Conservation (phyloP, 2,888 invertebrate genomes). For the Ernsta delagoae region DNA sequence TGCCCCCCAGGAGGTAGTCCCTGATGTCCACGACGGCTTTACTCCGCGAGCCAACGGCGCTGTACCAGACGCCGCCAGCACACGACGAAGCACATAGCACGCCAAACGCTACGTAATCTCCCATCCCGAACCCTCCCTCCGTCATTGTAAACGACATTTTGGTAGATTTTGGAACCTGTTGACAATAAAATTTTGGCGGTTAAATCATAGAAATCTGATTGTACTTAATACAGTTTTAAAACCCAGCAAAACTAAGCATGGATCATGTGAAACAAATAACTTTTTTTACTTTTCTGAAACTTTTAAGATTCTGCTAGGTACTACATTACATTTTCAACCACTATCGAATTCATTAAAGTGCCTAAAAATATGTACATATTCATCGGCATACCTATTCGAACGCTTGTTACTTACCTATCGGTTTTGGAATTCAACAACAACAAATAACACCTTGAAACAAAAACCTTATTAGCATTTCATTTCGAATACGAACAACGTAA, state of each 20-base stretch:
- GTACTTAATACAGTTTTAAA: too few species aligned
- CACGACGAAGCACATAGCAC: constrained; percentile 89
- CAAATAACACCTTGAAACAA: background rate
- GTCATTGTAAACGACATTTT: constrained; percentile 71
- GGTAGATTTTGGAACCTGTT: constrained; percentile 19
- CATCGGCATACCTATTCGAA: too few species aligned
- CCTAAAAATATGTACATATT: too few species aligned
- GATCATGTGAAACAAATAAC: too few species aligned
- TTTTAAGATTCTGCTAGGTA: too few species aligned
- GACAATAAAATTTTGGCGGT: background rate
- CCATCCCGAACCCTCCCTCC: constrained; percentile 69
- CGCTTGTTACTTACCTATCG: too few species aligned
- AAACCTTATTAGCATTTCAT: background rate
- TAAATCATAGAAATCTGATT: too few species aligned
- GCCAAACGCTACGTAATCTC: constrained; percentile 88
- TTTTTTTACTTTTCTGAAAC: too few species aligned
- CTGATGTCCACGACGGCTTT: constrained; percentile 84
- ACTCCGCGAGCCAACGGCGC: constrained; percentile 80
- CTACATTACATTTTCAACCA: too few species aligned
- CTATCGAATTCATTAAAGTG: too few species aligned
- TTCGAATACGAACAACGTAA: background rate
- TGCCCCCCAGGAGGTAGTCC: constrained; percentile 92
- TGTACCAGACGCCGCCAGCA: constrained; percentile 90
- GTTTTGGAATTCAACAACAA: too few species aligned
- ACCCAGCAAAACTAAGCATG: too few species aligned